phyloP scores from a whole-genome alignment of 2,113 vertebrate species.

The Electrona antarctica region DNA sequence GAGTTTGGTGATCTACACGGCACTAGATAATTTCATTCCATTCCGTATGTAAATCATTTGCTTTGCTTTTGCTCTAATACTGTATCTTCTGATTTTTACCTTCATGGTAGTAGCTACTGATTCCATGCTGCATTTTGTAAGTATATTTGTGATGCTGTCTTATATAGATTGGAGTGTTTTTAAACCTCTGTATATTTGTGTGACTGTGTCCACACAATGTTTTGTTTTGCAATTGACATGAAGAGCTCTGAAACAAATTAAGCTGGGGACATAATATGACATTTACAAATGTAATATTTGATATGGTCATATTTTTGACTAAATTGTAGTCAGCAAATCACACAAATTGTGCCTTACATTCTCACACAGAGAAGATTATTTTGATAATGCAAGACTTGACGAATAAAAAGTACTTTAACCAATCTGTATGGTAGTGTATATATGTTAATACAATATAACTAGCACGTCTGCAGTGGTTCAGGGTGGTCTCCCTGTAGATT shows the following conservation, averaged over 20 bases:
- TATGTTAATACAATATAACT: no score
- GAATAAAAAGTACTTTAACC: no score
- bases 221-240: no score
- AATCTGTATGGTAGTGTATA: no score
- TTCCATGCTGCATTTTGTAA: neutral
- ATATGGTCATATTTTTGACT: slow-evolving; percentile 11
- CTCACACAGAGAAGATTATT: neutral
- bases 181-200: slow-evolving; percentile 18
- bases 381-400: no score
- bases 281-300: slow-evolving; percentile 22
- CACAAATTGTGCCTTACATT: slow-evolving; percentile 66
- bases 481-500: no score
- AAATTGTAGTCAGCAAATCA: slow-evolving; percentile 20
- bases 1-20: neutral
- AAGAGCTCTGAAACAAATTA: neutral
- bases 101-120: neutral
- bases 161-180: slow-evolving; percentile 34
- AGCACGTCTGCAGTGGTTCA: no score
- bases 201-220: slow-evolving; percentile 2
- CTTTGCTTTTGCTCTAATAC: slow-evolving; percentile 11
- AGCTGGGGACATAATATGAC: neutral
- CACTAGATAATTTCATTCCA: neutral
- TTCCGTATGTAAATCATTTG: neutral
- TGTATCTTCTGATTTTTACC: neutral
- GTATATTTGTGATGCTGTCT: slow-evolving; percentile 19